Percentiles rank a stretch among this genome's conserved stretches.
Evolutionary conservation across 2,888 invertebrate genomes (phyloP).

Genomic region (Baccha elongata): DNA sequence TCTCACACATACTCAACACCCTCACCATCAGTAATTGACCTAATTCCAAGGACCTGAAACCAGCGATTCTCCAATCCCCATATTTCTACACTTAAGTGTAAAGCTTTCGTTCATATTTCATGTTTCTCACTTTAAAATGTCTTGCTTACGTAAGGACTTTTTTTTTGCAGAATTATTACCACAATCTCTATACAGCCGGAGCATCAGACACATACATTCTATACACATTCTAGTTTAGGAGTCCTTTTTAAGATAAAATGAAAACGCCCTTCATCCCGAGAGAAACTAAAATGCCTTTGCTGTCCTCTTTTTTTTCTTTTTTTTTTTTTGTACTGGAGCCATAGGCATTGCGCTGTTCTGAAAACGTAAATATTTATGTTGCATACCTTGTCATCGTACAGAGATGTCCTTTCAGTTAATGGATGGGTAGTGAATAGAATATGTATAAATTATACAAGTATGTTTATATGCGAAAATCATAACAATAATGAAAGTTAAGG

Average conservation of each 20-base stretch:
- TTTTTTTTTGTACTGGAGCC: neutral
- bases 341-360: constrained; percentile 38
- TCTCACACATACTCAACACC: neutral
- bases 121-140: constrained; percentile 23
- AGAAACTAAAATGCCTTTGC: constrained; percentile 26
- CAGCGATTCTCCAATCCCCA: constrained; percentile 33
- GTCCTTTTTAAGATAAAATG: constrained; percentile 13
- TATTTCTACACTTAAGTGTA: constrained; percentile 23
- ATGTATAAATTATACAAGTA: neutral
- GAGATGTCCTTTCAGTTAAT: constrained; percentile 31
- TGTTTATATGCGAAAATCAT: constrained; percentile 1
- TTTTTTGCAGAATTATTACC: constrained; percentile 31
- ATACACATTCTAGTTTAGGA: neutral
- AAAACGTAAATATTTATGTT: constrained; percentile 57
- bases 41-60: constrained; percentile 52
- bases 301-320: constrained; percentile 32
- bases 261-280: constrained; percentile 19
- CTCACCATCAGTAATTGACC: constrained; percentile 53
- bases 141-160: neutral
- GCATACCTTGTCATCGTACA: constrained; percentile 18
- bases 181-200: constrained; percentile 6
- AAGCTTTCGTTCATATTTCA: constrained; percentile 26
- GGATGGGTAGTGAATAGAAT: neutral
- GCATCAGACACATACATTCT: neutral
- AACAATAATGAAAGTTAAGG: neutral